Base-by-base conservation (phyloP, 2,888 invertebrate genomes). In the Agriopis aurantiaria region DNA sequence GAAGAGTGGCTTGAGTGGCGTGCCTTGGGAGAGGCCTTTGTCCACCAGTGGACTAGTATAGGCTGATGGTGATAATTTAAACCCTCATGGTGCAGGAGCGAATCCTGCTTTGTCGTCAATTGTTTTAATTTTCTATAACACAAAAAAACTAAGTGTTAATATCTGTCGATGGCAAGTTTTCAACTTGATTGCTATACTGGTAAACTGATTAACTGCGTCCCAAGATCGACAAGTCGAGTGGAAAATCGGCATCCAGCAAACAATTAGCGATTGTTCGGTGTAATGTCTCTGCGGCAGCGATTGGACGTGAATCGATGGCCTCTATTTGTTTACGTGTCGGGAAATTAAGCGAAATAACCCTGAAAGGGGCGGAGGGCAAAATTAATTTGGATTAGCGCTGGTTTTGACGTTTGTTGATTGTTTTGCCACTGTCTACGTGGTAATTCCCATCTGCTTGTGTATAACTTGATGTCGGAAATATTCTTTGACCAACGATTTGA, bases 231-330 rank as follows among this genome's bases (percentile, higher is more conserved):
- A 68, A 78, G 72, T 74, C 75, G 46, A 60, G 68, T 69, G 74
- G 75, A 78, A 79, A 79, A 76, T 79, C 76, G 74, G 71, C 72
- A 59, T 72, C 62, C 67, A 62, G 75, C 67, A 72, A 77, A 75
- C 78, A 76, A 79, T 79, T 78, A 77, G 74, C 60, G 72, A 71
- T 73, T 68, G 73, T 77, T 69, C 66, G 48, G 17, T 52, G 62
- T 62, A 63, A 58, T 66, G 33, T 53, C 62, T 43, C 33, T 60
- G 66, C 48, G 65, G 67, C 33, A 58, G 59, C 61, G 61, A 69
- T 62, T 64, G 52, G 67, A 68, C 68, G 45, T 33, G 43, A 52
- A 65, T 43, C 40, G 62, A 65, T 63, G 33, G 58, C 14, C 8
- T n/a, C 68, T 53, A 71, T 71, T 65, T 65, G 65, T 71, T 49